Evolutionary conservation across 2,797 vertebrate species (phyloP), one percentile per base, ranked within the genome.

Genomic region (Chrysolophus pictus): DNA sequence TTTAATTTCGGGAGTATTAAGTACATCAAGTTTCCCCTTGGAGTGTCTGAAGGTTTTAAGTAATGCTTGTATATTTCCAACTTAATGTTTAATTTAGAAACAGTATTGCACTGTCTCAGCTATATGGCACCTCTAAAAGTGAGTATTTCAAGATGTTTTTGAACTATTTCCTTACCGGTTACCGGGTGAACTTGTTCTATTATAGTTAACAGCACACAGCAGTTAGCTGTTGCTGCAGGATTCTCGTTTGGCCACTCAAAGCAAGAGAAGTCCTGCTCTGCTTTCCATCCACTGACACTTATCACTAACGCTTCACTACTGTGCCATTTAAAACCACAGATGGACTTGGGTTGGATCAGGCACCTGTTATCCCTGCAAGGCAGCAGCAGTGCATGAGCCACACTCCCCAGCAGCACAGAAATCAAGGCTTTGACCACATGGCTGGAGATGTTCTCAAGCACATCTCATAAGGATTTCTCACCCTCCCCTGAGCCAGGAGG

Each of bases 151-250:
- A 0, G 4, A 39, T 1, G 3, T 5, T 28, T 59, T 6, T 7
- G 8, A 63, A 63, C 35, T 14, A 39, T 59, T 70, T 55, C 46
- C 37, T 14, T 18, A 2, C 9, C 8, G 3, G 35, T n/a, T 41
- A 14, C 1, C 39, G 7, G 7, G 11, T 7, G 13, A 9, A 17
- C 24, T 44, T 44, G 42, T 7, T 63, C 4, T 26, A 26, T 10
- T 10, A 0, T 0, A 14, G 55, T 28, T 10, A 26, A 3, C 1
- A 11, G 7, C 39, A 15, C 2, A 2, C 1, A 33, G 18, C 18
- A 4, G 16, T 23, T 29, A 8, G 13, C 29, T 15, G 12, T 41
- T 17, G 47, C 47, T 29, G 46, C 46, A 39, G 55, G 12, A n/a
- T 28, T 12, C 53, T 4, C 17, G 1, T 5, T 46, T 4, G 23